Percentiles rank a stretch among this genome's conserved stretches.
phyloP scores from a whole-genome alignment of 2,888 invertebrate species.

The Blastobasis lacticolella region DNA sequence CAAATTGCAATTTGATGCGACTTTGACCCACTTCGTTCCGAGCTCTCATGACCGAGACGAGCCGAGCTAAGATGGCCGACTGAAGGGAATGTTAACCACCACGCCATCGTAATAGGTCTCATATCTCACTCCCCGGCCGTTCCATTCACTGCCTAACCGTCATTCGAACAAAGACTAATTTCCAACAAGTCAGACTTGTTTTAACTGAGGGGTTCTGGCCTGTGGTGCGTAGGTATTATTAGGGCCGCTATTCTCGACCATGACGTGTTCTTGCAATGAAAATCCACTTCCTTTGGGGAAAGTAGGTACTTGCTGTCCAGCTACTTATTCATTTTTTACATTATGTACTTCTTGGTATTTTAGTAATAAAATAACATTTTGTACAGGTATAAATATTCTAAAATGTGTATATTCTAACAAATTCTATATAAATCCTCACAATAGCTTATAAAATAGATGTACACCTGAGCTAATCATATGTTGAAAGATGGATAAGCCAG shows the following conservation, averaged over 20 bases:
- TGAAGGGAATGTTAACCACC: slow-evolving; percentile 35
- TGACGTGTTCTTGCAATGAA: slow-evolving; percentile 7
- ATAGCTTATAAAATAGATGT: background rate
- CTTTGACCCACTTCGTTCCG: slow-evolving; percentile 55
- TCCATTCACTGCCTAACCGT: slow-evolving; percentile 18
- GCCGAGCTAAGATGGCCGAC: slow-evolving; percentile 46
- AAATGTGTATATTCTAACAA: background rate
- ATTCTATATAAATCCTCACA: slow-evolving; percentile 16
- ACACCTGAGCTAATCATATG: slow-evolving; percentile 9
- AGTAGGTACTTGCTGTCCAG: too few relatives aligned
- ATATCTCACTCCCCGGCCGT: slow-evolving; percentile 19
- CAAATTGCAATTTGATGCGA: slow-evolving; percentile 30
- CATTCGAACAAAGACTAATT: slow-evolving; percentile 10
- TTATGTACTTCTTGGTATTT: too few relatives aligned
- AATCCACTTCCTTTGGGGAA: too few relatives aligned
- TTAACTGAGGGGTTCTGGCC: background rate
- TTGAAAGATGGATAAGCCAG: slow-evolving; percentile 20
- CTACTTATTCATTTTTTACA: background rate
- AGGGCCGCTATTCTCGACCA: slow-evolving; percentile 17
- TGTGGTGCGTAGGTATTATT: slow-evolving; percentile 8
- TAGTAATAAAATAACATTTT: too few relatives aligned
- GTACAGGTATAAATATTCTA: too few relatives aligned
- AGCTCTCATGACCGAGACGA: slow-evolving; percentile 30
- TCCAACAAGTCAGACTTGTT: background rate
- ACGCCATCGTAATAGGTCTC: slow-evolving; percentile 21